These are phyloP conservation scores for Ochlodes sylvanus DNA, from an alignment of 2,888 invertebrate species.

Conservation along the genomic window DNA sequence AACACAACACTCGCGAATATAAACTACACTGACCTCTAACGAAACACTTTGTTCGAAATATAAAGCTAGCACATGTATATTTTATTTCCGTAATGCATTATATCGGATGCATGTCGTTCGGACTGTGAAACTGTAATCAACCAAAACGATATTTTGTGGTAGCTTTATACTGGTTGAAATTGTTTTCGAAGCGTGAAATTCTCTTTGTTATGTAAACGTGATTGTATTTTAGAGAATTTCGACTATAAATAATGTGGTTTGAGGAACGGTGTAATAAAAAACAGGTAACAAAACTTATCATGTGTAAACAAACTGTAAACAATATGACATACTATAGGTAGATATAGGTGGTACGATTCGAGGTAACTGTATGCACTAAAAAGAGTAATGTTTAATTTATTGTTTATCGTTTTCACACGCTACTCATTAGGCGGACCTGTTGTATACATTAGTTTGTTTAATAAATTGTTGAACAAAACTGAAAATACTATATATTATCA, in stretches of 20 bases:
- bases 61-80: constrained; percentile 9
- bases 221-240: constrained; percentile 3
- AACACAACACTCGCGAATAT: constrained; percentile 30
- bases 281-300: not conserved
- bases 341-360: too few relatives aligned
- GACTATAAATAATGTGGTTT: not conserved
- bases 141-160: constrained; percentile 63
- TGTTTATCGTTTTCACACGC: too few relatives aligned
- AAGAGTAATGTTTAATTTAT: too few relatives aligned
- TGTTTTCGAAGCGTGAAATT: not conserved
- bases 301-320: constrained; percentile 2
- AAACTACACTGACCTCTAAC: not conserved
- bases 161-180: constrained; percentile 16
- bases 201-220: constrained; percentile 19
- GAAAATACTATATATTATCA: too few relatives aligned
- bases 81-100: constrained; percentile 57
- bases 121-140: constrained; percentile 61
- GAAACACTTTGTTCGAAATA: not conserved
- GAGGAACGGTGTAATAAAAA: not conserved
- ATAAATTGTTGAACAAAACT: too few relatives aligned
- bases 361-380: too few relatives aligned
- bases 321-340: not conserved
- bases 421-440: too few relatives aligned
- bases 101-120: constrained; percentile 53
- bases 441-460: too few relatives aligned